Base-by-base conservation (phyloP, 2,888 invertebrate species). In the Uloborus plumipes region DNA sequence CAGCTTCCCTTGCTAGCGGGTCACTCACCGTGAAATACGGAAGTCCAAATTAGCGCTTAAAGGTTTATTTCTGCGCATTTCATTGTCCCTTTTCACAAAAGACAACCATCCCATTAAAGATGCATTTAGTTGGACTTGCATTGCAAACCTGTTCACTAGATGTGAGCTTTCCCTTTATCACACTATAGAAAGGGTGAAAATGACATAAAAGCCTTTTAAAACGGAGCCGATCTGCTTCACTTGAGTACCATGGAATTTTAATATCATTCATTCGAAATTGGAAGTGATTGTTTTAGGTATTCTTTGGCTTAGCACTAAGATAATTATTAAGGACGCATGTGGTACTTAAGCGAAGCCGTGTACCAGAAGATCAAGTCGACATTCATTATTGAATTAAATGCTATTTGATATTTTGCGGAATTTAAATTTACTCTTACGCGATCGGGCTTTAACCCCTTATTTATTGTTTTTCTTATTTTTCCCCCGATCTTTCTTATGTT, bases 121-220 rank as follows among this genome's bases (percentile, higher is more conserved):
- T 26, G 66, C 51, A 66, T 66, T 66, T 20, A 66, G 13, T 51
- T 22, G 15, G n/a, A 51, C 50, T 51, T 66, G n/a, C 39, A 66
- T 51, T 66, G n/a, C 39, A 66, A 66, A 66, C 66, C 66, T 66
- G 66, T 66, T 66, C 51, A 66, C 9, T 39, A 16, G 2, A 59
- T 39, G 18, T 31, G 39, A 39, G 39, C 26, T 65, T 14, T 26
- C 51, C 16, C 22, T 50, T 26, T 51, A 51, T 20, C 51, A 16
- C 51, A 16, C 39, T 39, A 9, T n/a, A n/a, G n/a, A n/a, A 39
- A 39, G 39, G 39, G 39, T 11, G 39, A 39, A 39, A 39, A 39
- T 39, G 39, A 39, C 39, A 39, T 39, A 39, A 39, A 39, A 39
- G 11, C 26, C 26, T 20, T 66, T 50, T 14, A 49, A 22, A 15